Conservation (phyloP, 1,140 invertebrate genomes). For the Lordiphosa clarofinis region DNA sequence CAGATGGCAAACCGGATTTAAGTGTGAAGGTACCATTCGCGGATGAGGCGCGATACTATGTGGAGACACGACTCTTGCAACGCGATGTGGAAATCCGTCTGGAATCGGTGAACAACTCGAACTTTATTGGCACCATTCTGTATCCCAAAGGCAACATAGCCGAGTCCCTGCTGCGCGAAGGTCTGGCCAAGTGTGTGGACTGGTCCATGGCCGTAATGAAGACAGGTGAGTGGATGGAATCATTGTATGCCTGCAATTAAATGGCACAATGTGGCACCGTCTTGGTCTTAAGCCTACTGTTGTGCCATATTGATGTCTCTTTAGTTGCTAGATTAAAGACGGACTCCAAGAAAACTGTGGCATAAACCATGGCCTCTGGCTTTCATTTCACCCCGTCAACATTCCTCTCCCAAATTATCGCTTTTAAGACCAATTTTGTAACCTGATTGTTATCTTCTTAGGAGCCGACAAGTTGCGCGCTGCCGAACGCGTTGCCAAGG, state of each 20-base stretch:
- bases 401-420: constrained; percentile 8
- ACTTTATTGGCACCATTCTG: constrained; percentile 95
- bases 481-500: constrained; percentile 93
- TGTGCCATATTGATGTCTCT: constrained; percentile 32
- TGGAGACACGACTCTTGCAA: constrained; percentile 94
- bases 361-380: constrained; percentile 17
- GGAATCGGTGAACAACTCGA: constrained; percentile 94
- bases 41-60: constrained; percentile 88
- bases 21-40: constrained; percentile 80
- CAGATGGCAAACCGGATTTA: constrained; percentile 84
- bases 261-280: constrained; percentile 28
- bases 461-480: constrained; percentile 91
- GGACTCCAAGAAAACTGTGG: constrained; percentile 73
- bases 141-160: constrained; percentile 98
- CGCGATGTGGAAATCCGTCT: constrained; percentile 95
- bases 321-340: constrained; percentile 61
- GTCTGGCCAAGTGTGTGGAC: constrained; percentile 97
- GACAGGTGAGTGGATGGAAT: constrained; percentile 80
- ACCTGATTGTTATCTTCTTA: constrained; percentile 35
- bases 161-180: constrained; percentile 92
- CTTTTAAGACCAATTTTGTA: background rate
- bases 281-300: constrained; percentile 33
- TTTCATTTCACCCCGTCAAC: constrained; percentile 80
- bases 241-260: constrained; percentile 22
- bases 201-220: constrained; percentile 96